These are phyloP conservation scores for Phycodurus eques DNA, from an alignment of 2,113 vertebrate species.

Conservation along the genomic window DNA sequence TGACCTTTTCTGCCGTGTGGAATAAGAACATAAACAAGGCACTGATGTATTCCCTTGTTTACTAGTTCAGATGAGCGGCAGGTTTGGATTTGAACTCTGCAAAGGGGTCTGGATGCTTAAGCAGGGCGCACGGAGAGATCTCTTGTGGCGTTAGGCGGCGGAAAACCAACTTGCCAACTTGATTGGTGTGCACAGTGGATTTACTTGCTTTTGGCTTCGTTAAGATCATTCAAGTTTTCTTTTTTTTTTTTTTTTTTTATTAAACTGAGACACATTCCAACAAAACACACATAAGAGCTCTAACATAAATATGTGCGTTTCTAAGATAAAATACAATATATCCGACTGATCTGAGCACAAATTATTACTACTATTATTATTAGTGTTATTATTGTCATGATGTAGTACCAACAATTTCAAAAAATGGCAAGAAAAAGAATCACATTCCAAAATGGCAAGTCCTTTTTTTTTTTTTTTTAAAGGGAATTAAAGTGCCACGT, in stretches of 20 bases:
- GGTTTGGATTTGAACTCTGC: conserved; percentile 55
- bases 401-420: neutral
- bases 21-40: conserved; percentile 74
- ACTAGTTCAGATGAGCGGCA: conserved; percentile 58
- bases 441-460: neutral
- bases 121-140: conserved; percentile 32
- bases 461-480: neutral
- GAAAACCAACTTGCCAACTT: conserved; percentile 44
- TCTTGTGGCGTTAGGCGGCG: conserved; percentile 31
- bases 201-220: conserved; percentile 25
- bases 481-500: neutral
- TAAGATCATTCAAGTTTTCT: neutral
- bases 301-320: neutral
- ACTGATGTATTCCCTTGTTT: conserved; percentile 63
- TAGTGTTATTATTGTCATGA: neutral
- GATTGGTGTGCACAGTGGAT: conserved; percentile 31
- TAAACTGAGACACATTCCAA: neutral
- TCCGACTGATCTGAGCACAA: neutral
- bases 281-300: neutral
- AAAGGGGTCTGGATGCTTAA: conserved; percentile 34
- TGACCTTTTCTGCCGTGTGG: conserved; percentile 74
- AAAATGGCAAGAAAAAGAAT: neutral
- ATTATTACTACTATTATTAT: neutral
- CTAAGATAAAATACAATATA: neutral
- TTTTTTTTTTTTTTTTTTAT: neutral